These are phyloP conservation scores for Dicrurus megarhynchus DNA, from an alignment of 2,113 vertebrate genomes.

Conservation along the genomic window DNA sequence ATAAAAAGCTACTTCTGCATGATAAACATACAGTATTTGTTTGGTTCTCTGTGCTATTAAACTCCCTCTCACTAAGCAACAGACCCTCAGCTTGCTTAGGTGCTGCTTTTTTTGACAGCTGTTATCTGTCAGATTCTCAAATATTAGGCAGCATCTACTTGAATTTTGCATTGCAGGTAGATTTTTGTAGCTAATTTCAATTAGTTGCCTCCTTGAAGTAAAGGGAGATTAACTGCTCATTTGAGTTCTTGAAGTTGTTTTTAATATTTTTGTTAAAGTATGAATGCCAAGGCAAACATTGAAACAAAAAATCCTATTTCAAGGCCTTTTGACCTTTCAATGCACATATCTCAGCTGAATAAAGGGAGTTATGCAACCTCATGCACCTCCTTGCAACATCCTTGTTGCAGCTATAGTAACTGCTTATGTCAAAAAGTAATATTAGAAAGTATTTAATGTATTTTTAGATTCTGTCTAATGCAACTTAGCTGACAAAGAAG, in stretches of 20 bases:
- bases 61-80: not conserved
- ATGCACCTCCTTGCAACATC: not conserved
- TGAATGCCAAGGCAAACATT: not conserved
- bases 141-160: not conserved
- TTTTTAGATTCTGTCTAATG: conserved; percentile 47
- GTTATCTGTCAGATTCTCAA: not conserved
- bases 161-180: not conserved
- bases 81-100: not conserved
- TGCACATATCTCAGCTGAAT: not conserved
- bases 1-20: not conserved
- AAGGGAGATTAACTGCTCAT: not conserved
- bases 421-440: conserved; percentile 21
- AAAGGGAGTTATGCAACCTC: not conserved
- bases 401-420: not conserved
- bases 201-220: not conserved
- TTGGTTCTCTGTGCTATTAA: not conserved
- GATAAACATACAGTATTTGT: not conserved
- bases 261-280: not conserved
- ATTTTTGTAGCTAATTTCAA: not conserved
- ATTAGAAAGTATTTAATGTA: conserved; percentile 42
- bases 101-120: not conserved
- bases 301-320: not conserved
- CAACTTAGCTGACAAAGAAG: conserved; percentile 13
- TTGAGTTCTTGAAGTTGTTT: not conserved
- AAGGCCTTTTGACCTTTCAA: not conserved